Percentiles rank a stretch among this genome's conserved stretches.
Evolutionary conservation across 2,113 vertebrate genomes (phyloP).

Genomic region (Paralichthys olivaceus): DNA sequence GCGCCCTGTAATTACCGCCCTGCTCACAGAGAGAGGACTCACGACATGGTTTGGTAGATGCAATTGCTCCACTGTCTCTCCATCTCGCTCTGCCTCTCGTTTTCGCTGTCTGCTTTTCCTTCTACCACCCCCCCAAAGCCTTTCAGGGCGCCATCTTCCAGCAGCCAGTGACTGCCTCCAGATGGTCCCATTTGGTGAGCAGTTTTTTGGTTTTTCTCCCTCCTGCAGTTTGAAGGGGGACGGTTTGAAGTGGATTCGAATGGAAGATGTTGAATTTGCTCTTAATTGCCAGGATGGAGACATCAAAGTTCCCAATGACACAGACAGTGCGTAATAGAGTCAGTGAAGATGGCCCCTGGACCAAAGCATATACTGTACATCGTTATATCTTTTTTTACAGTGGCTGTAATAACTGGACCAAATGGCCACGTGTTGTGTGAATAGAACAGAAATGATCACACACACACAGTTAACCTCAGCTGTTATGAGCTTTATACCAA

Average conservation of each 20-base stretch:
- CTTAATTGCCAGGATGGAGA: slow-evolving; percentile 58
- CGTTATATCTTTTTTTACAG: background rate
- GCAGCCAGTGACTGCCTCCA: slow-evolving; percentile 74
- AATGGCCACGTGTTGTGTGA: background rate
- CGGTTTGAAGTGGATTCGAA: slow-evolving; percentile 65
- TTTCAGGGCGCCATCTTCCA: slow-evolving; percentile 58
- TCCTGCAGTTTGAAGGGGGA: slow-evolving; percentile 46
- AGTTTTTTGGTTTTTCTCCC: slow-evolving; percentile 62
- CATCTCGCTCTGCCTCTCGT: slow-evolving; percentile 10
- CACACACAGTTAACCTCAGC: background rate
- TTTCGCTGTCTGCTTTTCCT: slow-evolving; percentile 36
- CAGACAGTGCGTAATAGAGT: slow-evolving; percentile 6
- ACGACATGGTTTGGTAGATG: slow-evolving; percentile 58
- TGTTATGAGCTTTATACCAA: too few species aligned
- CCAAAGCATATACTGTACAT: background rate
- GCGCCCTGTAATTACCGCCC: slow-evolving; percentile 81
- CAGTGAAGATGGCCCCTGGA: slow-evolving; percentile 6
- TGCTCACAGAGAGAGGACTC: slow-evolving; percentile 58
- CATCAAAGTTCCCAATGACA: slow-evolving; percentile 52
- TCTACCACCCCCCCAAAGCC: slow-evolving; percentile 42
- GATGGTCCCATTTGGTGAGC: slow-evolving; percentile 73
- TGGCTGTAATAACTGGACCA: background rate
- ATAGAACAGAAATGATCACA: background rate
- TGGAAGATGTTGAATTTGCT: slow-evolving; percentile 49
- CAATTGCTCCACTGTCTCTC: slow-evolving; percentile 37